phyloP scores from a whole-genome alignment of 2,888 invertebrate species.

The Acronicta alni region DNA sequence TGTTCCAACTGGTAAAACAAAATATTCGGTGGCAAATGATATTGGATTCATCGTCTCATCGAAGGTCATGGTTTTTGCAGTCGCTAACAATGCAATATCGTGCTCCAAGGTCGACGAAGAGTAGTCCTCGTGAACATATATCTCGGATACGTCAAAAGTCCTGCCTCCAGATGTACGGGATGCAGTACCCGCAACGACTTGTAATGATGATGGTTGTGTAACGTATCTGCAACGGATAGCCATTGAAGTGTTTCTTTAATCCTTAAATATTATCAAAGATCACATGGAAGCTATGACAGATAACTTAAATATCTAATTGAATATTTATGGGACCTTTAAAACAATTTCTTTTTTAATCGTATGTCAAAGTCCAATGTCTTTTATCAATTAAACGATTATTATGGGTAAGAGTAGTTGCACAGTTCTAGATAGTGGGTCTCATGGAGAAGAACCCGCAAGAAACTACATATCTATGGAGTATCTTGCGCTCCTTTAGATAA shows the following conservation, averaged over 20 bases:
- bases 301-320: too few species aligned
- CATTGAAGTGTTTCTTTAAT: neutral
- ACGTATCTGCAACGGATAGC: slow-evolving; percentile 64
- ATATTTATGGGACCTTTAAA: too few species aligned
- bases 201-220: slow-evolving; percentile 62
- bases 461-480: too few species aligned
- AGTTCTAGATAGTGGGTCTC: too few species aligned
- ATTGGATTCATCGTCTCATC: slow-evolving; percentile 66
- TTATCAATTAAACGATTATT: too few species aligned
- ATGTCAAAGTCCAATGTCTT: too few species aligned
- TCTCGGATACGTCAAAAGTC: slow-evolving; percentile 65
- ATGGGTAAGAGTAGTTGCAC: too few species aligned
- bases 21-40: slow-evolving; percentile 62
- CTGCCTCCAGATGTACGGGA: slow-evolving; percentile 73
- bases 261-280: too few species aligned
- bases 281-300: too few species aligned
- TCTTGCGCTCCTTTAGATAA: too few species aligned
- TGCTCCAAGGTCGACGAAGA: slow-evolving; percentile 69
- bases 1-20: slow-evolving; percentile 67
- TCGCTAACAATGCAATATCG: slow-evolving; percentile 78
- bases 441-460: too few species aligned
- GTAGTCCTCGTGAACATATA: slow-evolving; percentile 73
- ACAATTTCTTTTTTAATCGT: too few species aligned
- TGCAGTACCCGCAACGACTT: slow-evolving; percentile 74
- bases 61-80: slow-evolving; percentile 67